Evolutionary conservation across 35 echinoderm and acorn worm genomes (phyloP).

Genomic region (Apostichopus parvimensis): DNA sequence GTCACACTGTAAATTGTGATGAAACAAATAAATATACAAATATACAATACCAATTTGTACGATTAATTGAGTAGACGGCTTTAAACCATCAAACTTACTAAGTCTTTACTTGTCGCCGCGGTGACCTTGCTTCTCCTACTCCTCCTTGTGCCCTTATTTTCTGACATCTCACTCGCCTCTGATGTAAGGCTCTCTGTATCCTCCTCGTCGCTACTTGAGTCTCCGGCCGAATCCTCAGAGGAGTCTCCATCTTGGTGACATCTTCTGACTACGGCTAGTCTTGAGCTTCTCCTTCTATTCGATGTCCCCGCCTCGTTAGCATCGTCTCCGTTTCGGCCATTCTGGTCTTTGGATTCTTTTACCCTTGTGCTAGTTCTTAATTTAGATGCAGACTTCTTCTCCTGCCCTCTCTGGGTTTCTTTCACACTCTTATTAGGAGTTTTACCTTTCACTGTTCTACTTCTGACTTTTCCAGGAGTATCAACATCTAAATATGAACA

Average conservation of each 20-base stretch:
- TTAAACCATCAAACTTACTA: neutral
- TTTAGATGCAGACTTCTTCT: neutral
- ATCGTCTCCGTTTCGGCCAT: neutral
- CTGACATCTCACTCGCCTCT: constrained; percentile 22
- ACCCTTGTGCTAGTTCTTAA: neutral
- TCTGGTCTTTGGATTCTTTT: neutral
- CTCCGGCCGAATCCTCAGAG: neutral
- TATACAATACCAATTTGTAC: no score
- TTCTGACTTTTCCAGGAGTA: neutral
- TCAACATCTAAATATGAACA: neutral
- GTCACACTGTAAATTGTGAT: no score
- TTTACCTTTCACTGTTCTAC: neutral
- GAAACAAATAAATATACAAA: no score
- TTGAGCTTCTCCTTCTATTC: constrained; percentile 32
- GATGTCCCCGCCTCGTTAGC: constrained; percentile 2
- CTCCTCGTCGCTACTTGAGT: neutral
- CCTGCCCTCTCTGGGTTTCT: neutral
- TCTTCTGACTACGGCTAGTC: constrained; percentile 19
- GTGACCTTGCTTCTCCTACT: constrained; percentile 3
- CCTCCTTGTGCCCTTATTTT: neutral
- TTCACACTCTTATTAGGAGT: neutral
- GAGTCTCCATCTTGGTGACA: neutral
- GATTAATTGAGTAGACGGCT: no score
- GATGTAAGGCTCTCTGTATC: constrained; percentile 13
- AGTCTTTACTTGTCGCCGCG: neutral